A percentile compares a stretch with the other conserved stretches of the same genome.
phyloP scores from a whole-genome alignment of 2,888 invertebrate species.

The Catonia carolina region DNA sequence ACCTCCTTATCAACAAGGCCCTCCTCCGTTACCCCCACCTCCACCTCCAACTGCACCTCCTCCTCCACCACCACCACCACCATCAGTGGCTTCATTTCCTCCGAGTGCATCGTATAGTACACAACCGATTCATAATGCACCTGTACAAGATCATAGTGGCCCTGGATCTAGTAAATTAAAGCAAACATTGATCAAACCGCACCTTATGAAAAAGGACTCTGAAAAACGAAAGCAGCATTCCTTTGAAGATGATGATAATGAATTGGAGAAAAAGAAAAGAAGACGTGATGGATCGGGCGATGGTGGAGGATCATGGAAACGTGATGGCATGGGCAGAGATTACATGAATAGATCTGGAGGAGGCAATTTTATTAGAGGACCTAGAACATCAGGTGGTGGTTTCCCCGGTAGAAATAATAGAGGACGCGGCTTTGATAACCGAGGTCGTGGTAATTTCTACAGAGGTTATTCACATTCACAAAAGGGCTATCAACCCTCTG shows the following conservation, averaged over 20 bases:
- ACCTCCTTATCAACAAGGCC: constrained; percentile 10
- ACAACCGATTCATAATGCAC: neutral
- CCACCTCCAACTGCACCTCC: constrained; percentile 12
- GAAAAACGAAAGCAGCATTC: neutral
- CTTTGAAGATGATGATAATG: neutral
- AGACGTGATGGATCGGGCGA: neutral
- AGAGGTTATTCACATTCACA: constrained; percentile 12
- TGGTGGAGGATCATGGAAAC: neutral
- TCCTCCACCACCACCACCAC: constrained; percentile 8
- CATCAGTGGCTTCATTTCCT: neutral
- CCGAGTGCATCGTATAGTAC: neutral
- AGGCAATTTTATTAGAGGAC: constrained; percentile 15
- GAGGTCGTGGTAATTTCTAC: constrained; percentile 18
- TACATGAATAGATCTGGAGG: constrained; percentile 17
- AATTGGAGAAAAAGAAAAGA: neutral
- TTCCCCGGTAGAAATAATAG: constrained; percentile 6
- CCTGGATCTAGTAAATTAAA: neutral
- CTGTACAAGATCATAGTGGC: neutral
- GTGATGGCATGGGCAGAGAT: neutral
- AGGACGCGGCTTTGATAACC: neutral
- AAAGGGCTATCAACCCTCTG: constrained; percentile 13
- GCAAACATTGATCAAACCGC: too few species aligned
- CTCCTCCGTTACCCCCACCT: constrained; percentile 17
- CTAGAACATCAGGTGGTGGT: constrained; percentile 14
- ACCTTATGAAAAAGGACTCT: too few species aligned